Base-by-base conservation (phyloP, 2,888 invertebrate species). In the Epinotia demarniana region DNA sequence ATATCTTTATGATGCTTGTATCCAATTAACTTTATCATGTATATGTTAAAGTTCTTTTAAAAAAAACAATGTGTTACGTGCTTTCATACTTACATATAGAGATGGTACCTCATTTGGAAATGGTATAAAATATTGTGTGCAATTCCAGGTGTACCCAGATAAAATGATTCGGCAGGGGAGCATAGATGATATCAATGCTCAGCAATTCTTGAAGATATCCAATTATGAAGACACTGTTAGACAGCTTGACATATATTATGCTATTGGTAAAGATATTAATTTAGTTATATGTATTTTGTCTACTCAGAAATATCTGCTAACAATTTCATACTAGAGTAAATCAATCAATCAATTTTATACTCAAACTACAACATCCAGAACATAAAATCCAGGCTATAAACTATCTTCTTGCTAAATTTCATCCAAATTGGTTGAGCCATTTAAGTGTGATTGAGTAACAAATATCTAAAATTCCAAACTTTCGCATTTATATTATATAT, bases 161-260 rank as follows among this genome's bases (percentile, higher is more conserved):
- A 89, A 82, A 79, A 94, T 94, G 93, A 93, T 93, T 75, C 92
- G 95, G 18, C 96, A 96, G 87, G 95, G 95, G 67, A 96, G 96
- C 83, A 93, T 96, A 80, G 97, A 97, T 83, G 97, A 97, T 80
- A 95, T 96, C 76, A 96, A 96, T 90, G 94, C 97, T 66, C 97
- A 97, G 84, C 96, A 97, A 88, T 97, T 96, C 88, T 89, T 97
- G 55, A 97, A 97, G 92, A 96, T 97, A 70, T 96, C 96, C 12
- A 98, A 97, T 86, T 98, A 98, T 93, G 98, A 98, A 90, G 98
- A 98, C 82, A 98, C 98, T 8, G 97, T 99, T 0, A 95, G 97
- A 79, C 98, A 98, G 87, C 93, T 99, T 77, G 98, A 99, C 91
- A 97, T 97, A 84, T 99, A 98, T 89, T 99, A 99, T 96, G 98